Evolutionary conservation across 2,113 vertebrate genomes (phyloP), one percentile per base, ranked within the genome.

Genomic region (Pollimyrus isidori): DNA sequence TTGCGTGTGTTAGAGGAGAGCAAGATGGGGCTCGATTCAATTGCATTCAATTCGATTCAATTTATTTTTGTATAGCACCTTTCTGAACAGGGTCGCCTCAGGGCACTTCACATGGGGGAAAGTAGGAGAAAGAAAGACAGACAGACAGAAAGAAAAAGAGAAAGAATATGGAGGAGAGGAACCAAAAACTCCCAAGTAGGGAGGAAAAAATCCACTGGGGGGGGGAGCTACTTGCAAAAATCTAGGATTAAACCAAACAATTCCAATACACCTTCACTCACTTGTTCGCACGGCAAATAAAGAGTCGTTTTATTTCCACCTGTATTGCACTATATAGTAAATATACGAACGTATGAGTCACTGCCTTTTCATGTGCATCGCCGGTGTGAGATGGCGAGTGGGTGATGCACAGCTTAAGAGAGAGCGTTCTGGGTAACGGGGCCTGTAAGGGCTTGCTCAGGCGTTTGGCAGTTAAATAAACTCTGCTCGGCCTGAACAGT

Each of bases 371-470:
- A 45, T 83, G 80, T 42, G 42, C 39, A 48, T 23, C 4, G 15
- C 30, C 48, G 39, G 48, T 46, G 45, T 10, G 39, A 45, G 21
- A n/a, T 23, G 2, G 17, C 19, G 80, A n/a, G 17, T 0, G 21
- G 39, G 7, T 45, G 39, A 23, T 83, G 42, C 7, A 11, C 1
- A 1, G 23, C 62, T 30, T 83, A 83, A 62, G n/a, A 62, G 23
- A 7, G 23, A n/a, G 9, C 56, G 2, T 23, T 45, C 19, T 83
- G 39, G 13, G 7, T 46, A 9, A 10, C 7, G 0, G 45, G 39
- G 39, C 82, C 45, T 84, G 82, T 48, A 84, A 84, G 48, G 82
- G 45, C 19, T 89, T n/a, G 88, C 50, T 89, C 62, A 86, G 84
- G 49, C 15, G 17, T 19, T 42, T 84, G 53, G 56, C 88, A 83